Evolutionary conservation across 2,888 invertebrate species (phyloP).

Genomic region (Netelia virgata): DNA sequence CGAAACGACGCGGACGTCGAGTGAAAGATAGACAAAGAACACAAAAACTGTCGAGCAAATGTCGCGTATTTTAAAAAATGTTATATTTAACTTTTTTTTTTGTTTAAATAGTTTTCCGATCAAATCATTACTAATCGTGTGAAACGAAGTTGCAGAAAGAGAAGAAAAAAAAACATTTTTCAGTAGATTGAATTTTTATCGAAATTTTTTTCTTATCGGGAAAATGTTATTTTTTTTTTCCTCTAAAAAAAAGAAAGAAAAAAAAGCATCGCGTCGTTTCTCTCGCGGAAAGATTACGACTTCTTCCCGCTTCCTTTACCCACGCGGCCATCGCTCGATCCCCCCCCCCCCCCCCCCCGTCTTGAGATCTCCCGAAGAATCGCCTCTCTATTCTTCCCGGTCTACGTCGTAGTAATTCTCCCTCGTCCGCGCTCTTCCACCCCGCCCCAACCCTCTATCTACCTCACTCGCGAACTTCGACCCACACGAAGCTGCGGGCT

Average conservation of each 20-base stretch:
- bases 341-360: not conserved
- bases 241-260: no score
- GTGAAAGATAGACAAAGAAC: not conserved
- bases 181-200: no score
- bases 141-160: no score
- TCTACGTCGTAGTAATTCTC: constrained; percentile 32
- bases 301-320: constrained; percentile 20
- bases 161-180: no score
- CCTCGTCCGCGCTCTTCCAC: constrained; percentile 28
- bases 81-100: no score
- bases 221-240: no score
- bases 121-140: no score
- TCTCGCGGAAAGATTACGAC: constrained; percentile 57
- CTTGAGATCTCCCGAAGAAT: constrained; percentile 21
- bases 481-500: constrained; percentile 28
- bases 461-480: constrained; percentile 54
- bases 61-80: not conserved
- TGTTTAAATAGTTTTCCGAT: no score
- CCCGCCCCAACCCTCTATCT: constrained; percentile 35
- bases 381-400: constrained; percentile 22
- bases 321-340: not conserved
- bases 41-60: not conserved
- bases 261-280: not conserved
- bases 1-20: constrained; percentile 70
- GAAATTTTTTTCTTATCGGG: no score